Conservation (phyloP, 2,113 vertebrate species). For the Microcebus tavaratra region DNA sequence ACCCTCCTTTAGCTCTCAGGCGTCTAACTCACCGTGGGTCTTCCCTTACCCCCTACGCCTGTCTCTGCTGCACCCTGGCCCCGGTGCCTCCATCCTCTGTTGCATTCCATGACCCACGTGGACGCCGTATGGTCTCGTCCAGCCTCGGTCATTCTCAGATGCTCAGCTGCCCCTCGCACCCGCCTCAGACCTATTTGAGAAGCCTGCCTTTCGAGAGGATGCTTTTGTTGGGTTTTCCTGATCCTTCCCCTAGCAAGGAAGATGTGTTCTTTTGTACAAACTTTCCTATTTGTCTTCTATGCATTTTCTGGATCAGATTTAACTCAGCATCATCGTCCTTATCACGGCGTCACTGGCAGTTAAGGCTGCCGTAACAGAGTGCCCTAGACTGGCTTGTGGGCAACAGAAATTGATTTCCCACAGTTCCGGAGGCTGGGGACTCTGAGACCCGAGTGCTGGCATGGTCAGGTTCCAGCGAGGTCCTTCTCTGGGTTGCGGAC, state of each 20-base stretch:
- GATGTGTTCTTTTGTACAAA: not conserved
- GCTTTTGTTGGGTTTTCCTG: not conserved
- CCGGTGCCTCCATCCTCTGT: no score
- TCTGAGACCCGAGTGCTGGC: not conserved
- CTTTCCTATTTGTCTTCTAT: not conserved
- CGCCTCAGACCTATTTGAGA: not conserved
- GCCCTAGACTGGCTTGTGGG: no score
- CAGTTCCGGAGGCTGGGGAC: no score
- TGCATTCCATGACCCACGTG: not conserved
- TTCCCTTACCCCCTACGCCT: fast-evolving
- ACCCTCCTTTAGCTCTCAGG: not conserved
- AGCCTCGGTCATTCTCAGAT: not conserved
- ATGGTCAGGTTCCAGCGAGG: not conserved
- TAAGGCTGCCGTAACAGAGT: no score
- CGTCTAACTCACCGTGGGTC: not conserved
- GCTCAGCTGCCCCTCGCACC: not conserved
- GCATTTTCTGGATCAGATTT: not conserved
- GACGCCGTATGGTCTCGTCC: not conserved
- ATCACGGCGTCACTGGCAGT: not conserved
- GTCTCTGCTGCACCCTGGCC: not conserved
- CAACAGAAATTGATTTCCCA: no score
- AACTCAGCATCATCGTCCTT: not conserved
- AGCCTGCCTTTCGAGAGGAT: not conserved
- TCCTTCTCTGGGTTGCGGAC: not conserved
- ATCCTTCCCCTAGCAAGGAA: not conserved